A percentile compares a stretch with the other conserved stretches of the same genome.
These are phyloP conservation scores for Hesperia comma DNA, from an alignment of 2,888 invertebrate species.

Conservation along the genomic window DNA sequence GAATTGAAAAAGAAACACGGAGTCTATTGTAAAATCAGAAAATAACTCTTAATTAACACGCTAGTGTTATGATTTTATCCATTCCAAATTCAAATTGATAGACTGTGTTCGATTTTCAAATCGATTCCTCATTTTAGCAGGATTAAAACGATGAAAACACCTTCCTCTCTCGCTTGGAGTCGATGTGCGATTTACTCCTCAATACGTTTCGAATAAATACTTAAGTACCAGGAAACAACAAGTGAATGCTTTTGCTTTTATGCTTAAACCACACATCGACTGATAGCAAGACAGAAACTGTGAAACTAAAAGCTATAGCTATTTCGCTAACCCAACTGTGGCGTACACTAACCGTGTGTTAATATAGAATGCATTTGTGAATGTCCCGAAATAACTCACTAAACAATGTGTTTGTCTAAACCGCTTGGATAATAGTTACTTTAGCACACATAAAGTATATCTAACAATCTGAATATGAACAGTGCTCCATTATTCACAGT, in stretches of 20 bases:
- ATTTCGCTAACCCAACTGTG: slow-evolving; percentile 43
- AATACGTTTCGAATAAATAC: neutral
- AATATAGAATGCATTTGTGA: slow-evolving; percentile 47
- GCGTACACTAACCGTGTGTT: slow-evolving; percentile 47
- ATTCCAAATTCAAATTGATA: no score
- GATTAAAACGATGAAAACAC: neutral
- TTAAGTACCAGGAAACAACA: no score
- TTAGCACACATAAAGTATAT: slow-evolving; percentile 1
- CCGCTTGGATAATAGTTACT: slow-evolving; percentile 24
- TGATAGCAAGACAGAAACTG: slow-evolving; percentile 14
- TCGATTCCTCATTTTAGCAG: neutral
- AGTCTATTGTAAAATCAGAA: no score
- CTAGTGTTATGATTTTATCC: no score
- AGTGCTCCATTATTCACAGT: neutral
- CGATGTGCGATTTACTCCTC: neutral
- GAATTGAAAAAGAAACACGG: slow-evolving; percentile 20
- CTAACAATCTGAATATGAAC: neutral
- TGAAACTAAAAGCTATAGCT: slow-evolving; percentile 29
- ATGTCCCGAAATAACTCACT: slow-evolving; percentile 46
- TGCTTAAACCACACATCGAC: slow-evolving; percentile 9
- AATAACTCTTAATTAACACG: no score
- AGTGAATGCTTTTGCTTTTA: neutral
- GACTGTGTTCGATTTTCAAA: neutral
- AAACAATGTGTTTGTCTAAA: slow-evolving; percentile 34
- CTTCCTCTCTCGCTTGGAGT: neutral